These are phyloP conservation scores for Eriosoma lanigerum DNA, from an alignment of 1,140 invertebrate genomes.

Conservation along the genomic window DNA sequence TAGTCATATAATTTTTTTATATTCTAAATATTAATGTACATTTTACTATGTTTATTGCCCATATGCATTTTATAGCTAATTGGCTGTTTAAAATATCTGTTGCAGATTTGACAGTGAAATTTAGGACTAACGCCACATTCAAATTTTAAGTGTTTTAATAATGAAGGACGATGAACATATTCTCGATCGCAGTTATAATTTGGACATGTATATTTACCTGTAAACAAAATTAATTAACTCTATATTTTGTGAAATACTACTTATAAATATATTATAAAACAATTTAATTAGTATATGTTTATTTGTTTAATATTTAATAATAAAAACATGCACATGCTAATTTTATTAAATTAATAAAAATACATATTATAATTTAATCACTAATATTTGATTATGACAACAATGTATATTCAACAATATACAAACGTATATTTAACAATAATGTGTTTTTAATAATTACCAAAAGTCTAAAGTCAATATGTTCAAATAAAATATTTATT, in stretches of 20 bases:
- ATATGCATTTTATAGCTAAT: slow-evolving; percentile 36
- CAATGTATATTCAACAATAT: neutral
- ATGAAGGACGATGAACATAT: slow-evolving; percentile 54
- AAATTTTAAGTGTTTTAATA: slow-evolving; percentile 58
- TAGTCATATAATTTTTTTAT: neutral
- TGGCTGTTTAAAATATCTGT: slow-evolving; percentile 47
- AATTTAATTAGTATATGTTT: neutral
- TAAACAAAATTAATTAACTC: slow-evolving; percentile 16
- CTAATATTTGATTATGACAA: neutral
- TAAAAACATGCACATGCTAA: slow-evolving; percentile 46
- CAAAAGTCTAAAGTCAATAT: no score
- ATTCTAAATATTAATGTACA: neutral
- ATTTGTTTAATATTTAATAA: slow-evolving; percentile 24
- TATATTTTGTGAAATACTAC: neutral
- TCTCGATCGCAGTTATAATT: slow-evolving; percentile 51
- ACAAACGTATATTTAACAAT: no score
- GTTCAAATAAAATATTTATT: no score
- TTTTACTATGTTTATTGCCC: slow-evolving; percentile 36
- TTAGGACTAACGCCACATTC: slow-evolving; percentile 55
- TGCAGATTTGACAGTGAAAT: slow-evolving; percentile 52
- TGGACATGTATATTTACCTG: slow-evolving; percentile 50
- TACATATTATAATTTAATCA: slow-evolving; percentile 16
- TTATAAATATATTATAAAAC: neutral
- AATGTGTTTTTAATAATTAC: no score
- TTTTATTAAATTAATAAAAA: neutral